Conservation (phyloP, 2,888 invertebrate genomes). For the Spialia ferax region DNA sequence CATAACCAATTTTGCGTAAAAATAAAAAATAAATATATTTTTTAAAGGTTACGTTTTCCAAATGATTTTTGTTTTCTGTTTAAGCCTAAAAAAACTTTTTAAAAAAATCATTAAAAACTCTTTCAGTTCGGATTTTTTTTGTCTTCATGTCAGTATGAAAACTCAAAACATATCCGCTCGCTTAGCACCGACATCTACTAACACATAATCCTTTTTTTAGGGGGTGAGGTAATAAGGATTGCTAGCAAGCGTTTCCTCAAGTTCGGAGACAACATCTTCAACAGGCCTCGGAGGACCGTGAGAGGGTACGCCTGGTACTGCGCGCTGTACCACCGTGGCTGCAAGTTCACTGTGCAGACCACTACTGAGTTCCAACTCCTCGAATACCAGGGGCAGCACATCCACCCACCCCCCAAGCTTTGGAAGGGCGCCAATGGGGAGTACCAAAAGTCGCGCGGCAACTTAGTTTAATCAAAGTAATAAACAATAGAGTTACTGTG, state of each 20-base stretch:
- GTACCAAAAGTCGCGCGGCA: slow-evolving; percentile 14
- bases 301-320: slow-evolving; percentile 52
- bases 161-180: no score
- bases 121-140: no score
- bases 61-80: no score
- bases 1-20: no score
- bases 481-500: no score
- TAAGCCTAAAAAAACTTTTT: no score
- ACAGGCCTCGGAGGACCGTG: background rate
- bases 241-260: slow-evolving; percentile 22
- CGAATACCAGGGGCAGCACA: slow-evolving; percentile 32
- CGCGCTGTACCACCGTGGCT: slow-evolving; percentile 52
- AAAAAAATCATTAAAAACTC: no score
- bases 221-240: background rate
- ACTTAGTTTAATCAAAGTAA: background rate
- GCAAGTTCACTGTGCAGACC: slow-evolving; percentile 48
- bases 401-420: slow-evolving; percentile 35
- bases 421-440: slow-evolving; percentile 3
- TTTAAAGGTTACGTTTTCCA: no score
- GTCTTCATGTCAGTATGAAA: no score
- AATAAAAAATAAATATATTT: no score
- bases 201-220: background rate
- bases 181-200: background rate
- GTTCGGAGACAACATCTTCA: slow-evolving; percentile 38
- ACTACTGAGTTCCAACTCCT: slow-evolving; percentile 25